Conservation (phyloP, 2,888 invertebrate genomes). For the Molorchus minor region DNA sequence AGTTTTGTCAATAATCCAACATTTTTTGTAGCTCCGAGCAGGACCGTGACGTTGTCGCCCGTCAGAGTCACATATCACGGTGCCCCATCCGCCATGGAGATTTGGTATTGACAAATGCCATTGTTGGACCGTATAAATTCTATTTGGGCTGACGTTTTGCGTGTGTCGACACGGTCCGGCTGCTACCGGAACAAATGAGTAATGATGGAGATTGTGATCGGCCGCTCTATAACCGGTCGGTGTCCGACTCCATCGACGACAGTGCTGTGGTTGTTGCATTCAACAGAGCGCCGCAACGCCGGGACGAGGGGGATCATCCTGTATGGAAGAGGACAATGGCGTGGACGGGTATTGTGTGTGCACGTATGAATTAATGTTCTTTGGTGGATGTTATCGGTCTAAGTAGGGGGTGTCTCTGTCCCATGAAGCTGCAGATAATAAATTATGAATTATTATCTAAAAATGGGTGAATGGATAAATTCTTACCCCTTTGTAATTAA, state of each 20-base stretch:
- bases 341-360: not conserved
- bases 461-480: too few relatives aligned
- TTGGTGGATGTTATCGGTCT: not conserved
- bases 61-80: constrained; percentile 51
- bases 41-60: constrained; percentile 49
- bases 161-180: constrained; percentile 60
- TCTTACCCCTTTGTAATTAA: too few relatives aligned
- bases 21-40: too few relatives aligned
- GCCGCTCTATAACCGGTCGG: constrained; percentile 25
- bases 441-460: too few relatives aligned
- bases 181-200: constrained; percentile 58
- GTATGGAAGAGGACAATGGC: not conserved
- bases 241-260: constrained; percentile 2
- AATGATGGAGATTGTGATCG: constrained; percentile 52
- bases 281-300: constrained; percentile 30
- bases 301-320: not conserved
- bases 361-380: not conserved
- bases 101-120: constrained; percentile 61
- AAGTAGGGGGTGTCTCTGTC: too few relatives aligned
- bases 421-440: too few relatives aligned
- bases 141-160: constrained; percentile 57
- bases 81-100: constrained; percentile 53
- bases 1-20: too few relatives aligned
- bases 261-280: constrained; percentile 30
- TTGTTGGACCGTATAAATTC: constrained; percentile 59